phyloP scores from a whole-genome alignment of 2,888 invertebrate genomes.

The Caenorhabditis virilis region DNA sequence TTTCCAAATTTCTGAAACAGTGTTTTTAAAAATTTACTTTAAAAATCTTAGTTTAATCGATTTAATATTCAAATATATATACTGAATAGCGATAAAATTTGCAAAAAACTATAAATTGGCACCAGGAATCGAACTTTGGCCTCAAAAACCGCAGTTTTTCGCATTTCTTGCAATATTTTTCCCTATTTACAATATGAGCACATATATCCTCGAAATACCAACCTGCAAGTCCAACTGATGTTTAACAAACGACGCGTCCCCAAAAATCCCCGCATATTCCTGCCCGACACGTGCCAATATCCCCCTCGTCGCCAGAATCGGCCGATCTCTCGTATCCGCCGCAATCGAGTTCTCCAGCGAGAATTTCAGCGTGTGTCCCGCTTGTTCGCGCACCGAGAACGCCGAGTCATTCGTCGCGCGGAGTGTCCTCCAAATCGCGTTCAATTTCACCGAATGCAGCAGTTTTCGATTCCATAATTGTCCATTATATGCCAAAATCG shows the following conservation, averaged over 20 bases:
- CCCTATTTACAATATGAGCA: too few relatives aligned
- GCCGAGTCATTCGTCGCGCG: constrained; percentile 78
- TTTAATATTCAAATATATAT: too few relatives aligned
- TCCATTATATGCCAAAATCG: constrained; percentile 53
- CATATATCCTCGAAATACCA: too few relatives aligned
- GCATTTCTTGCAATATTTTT: too few relatives aligned
- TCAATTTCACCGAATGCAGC: constrained; percentile 53
- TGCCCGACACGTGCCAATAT: constrained; percentile 73
- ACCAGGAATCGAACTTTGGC: too few relatives aligned
- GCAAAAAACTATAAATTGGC: too few relatives aligned
- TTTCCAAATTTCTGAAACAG: too few relatives aligned
- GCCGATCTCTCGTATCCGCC: constrained; percentile 70
- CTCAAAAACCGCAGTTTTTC: too few relatives aligned
- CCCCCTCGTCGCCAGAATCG: constrained; percentile 58
- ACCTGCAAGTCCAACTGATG: constrained; percentile 76
- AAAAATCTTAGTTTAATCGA: too few relatives aligned
- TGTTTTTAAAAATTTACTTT: too few relatives aligned
- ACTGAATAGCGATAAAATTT: too few relatives aligned
- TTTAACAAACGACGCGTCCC: constrained; percentile 87
- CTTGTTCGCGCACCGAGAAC: constrained; percentile 84
- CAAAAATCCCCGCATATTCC: constrained; percentile 88
- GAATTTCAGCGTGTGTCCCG: constrained; percentile 84
- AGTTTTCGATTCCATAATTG: constrained; percentile 50
- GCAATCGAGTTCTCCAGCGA: constrained; percentile 81
- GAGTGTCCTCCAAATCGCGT: constrained; percentile 76